phyloP scores from a whole-genome alignment of 2,888 invertebrate genomes.

The Crematogaster levior region DNA sequence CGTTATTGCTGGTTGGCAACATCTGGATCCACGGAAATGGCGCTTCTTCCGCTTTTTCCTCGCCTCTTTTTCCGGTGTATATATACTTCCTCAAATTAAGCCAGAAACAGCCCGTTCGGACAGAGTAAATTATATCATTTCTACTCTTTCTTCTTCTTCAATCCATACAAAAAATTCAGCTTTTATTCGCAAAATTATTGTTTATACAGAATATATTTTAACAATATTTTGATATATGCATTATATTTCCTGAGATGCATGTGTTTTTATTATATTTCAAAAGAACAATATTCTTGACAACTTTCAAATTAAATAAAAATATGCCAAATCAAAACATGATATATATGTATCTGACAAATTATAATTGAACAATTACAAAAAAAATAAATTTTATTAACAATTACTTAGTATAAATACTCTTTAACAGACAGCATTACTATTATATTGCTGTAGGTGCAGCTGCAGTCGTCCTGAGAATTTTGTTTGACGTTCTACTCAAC shows the following conservation, averaged over 20 bases:
- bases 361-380: neutral
- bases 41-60: conserved; percentile 66
- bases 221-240: neutral
- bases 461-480: neutral
- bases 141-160: conserved; percentile 28
- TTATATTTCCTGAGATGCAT: neutral
- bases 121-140: conserved; percentile 42
- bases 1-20: conserved; percentile 55
- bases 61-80: conserved; percentile 16
- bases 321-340: neutral
- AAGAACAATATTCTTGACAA: neutral
- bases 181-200: conserved; percentile 8
- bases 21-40: conserved; percentile 64
- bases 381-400: neutral
- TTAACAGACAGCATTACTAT: neutral
- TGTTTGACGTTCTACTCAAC: neutral
- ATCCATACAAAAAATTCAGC: neutral
- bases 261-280: neutral
- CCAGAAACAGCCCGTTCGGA: conserved; percentile 37
- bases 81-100: conserved; percentile 52
- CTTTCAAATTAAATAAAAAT: neutral
- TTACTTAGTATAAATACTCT: neutral
- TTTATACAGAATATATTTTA: neutral
- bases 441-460: neutral
- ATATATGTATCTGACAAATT: neutral